These are phyloP conservation scores for Labeo rohita DNA, from an alignment of 2,113 vertebrate species.

Conservation along the genomic window DNA sequence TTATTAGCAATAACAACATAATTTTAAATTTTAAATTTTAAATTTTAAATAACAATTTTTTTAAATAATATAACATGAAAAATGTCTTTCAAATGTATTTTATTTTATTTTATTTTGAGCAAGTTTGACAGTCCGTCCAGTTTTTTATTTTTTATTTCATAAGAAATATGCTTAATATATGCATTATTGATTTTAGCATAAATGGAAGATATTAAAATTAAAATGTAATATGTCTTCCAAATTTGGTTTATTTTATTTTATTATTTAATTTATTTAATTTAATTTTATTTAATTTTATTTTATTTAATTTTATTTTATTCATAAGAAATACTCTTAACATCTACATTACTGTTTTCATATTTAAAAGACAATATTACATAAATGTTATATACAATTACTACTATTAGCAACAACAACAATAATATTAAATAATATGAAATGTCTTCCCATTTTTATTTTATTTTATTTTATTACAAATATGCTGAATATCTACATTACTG, in stretches of 20 bases:
- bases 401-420: neutral
- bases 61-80: too few relatives aligned
- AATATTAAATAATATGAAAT: too few relatives aligned
- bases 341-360: neutral
- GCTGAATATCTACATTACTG: too few relatives aligned
- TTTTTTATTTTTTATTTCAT: neutral
- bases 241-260: neutral
- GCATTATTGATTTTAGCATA: too few relatives aligned
- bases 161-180: too few relatives aligned
- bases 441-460: too few relatives aligned
- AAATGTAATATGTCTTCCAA: too few relatives aligned
- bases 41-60: too few relatives aligned
- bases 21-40: too few relatives aligned
- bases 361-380: neutral
- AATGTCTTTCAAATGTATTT: neutral
- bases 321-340: neutral
- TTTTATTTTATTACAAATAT: neutral
- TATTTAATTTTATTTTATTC: neutral
- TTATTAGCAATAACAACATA: neutral
- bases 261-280: neutral
- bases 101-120: neutral
- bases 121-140: neutral
- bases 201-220: too few relatives aligned
- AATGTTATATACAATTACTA: neutral
- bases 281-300: too few relatives aligned